Percentiles rank a stretch among this genome's conserved stretches.
phyloP scores from a whole-genome alignment of 2,113 vertebrate genomes.

The Neofelis nebulosa region DNA sequence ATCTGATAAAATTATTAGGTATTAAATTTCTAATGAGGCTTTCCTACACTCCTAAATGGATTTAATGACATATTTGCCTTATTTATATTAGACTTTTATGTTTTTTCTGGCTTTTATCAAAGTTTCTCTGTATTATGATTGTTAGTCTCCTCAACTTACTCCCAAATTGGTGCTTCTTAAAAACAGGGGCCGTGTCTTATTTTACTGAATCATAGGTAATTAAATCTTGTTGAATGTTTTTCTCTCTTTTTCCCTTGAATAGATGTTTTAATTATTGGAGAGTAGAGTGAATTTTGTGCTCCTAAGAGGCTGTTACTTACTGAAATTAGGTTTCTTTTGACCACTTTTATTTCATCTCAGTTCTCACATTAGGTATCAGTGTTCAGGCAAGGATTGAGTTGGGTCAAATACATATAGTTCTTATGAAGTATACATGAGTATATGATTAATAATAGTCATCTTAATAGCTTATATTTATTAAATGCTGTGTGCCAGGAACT shows the following conservation, averaged over 20 bases:
- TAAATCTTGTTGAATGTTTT: background rate
- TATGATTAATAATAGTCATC: background rate
- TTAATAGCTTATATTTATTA: background rate
- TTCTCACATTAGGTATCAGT: background rate
- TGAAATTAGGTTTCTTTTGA: background rate
- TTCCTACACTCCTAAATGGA: background rate
- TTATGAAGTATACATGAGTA: background rate
- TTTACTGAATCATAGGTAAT: background rate
- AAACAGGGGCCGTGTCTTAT: background rate
- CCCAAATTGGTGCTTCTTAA: background rate
- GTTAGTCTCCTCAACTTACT: background rate
- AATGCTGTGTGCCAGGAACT: background rate
- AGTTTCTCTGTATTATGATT: background rate
- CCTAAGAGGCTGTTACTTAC: background rate
- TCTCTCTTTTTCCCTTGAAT: background rate
- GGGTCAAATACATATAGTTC: background rate
- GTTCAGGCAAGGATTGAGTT: background rate
- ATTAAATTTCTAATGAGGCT: background rate
- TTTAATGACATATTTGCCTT: background rate
- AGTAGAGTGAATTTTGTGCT: background rate
- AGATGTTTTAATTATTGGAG: background rate
- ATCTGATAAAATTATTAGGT: background rate
- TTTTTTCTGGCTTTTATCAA: slow-evolving; percentile 4
- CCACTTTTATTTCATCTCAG: background rate
- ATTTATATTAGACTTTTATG: background rate